A percentile compares a stretch with the other conserved stretches of the same genome.
Conservation (phyloP, 2,797 vertebrate genomes). For the Ptychadena robeensis region DNA sequence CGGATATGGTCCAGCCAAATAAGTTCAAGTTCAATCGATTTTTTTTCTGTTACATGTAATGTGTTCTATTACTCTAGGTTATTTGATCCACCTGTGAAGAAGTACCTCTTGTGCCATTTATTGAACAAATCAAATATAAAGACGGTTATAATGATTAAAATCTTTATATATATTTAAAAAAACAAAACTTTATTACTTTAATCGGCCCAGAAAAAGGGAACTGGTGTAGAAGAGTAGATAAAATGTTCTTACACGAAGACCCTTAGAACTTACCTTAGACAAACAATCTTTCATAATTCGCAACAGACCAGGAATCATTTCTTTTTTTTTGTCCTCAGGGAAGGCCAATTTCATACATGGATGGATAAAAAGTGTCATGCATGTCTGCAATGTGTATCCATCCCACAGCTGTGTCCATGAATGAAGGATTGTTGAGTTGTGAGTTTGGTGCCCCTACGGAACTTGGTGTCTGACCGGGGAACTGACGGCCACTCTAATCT, state of each 20-base stretch:
- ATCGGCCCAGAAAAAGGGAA: not conserved
- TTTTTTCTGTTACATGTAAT: no score
- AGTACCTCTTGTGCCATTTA: no score
- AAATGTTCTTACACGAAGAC: not conserved
- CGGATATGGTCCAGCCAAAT: no score
- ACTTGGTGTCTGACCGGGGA: not conserved
- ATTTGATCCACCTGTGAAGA: no score
- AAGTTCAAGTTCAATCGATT: no score
- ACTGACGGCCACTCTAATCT: not conserved
- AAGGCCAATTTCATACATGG: not conserved
- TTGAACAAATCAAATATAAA: no score
- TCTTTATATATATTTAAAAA: no score
- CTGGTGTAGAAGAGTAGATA: not conserved
- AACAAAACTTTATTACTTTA: no score
- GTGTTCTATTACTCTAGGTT: no score
- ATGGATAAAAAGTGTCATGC: not conserved
- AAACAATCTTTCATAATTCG: not conserved
- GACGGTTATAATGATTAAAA: no score
- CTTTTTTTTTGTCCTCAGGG: not conserved
- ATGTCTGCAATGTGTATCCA: not conserved
- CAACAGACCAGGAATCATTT: not conserved
- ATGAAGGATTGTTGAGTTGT: conserved; percentile 22
- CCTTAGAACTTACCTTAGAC: not conserved
- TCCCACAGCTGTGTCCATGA: not conserved
- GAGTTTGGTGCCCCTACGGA: not conserved